phyloP scores from a whole-genome alignment of 2,113 vertebrate species.

The Cebidichthys violaceus region DNA sequence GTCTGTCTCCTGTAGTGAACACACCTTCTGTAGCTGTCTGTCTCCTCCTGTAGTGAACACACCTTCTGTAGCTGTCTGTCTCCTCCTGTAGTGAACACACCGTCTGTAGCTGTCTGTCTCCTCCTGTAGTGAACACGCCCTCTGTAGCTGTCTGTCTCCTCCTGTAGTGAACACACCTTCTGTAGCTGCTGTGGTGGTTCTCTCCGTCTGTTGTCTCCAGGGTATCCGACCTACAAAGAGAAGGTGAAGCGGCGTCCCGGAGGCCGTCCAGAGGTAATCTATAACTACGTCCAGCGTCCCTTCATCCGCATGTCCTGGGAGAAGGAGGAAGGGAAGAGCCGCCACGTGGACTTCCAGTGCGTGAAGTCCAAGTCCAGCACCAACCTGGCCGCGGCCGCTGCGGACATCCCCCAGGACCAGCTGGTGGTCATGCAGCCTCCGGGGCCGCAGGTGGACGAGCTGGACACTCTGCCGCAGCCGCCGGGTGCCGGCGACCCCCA shows the following conservation, averaged over 20 bases:
- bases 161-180: no score
- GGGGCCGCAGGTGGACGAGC: constrained; percentile 96
- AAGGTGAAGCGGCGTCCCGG: constrained; percentile 98
- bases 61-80: no score
- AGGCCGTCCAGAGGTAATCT: constrained; percentile 96
- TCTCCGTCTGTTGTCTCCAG: constrained; percentile 64
- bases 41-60: no score
- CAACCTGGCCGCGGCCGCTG: constrained; percentile 93
- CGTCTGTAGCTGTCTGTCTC: no score
- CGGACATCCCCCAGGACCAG: constrained; percentile 98
- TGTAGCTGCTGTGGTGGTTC: no score
- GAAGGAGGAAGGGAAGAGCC: constrained; percentile 98
- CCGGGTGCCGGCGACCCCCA: constrained; percentile 29
- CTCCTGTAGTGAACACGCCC: no score
- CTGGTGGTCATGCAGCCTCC: constrained; percentile 93
- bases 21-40: no score
- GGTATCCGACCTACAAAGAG: constrained; percentile 98
- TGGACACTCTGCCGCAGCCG: constrained; percentile 90
- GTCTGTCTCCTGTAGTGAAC: no score
- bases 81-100: no score
- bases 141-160: no score
- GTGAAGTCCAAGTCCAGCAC: constrained; percentile 99
- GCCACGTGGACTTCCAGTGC: constrained; percentile 98
- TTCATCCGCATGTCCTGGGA: constrained; percentile 99
- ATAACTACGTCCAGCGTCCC: constrained; percentile 98